These are phyloP conservation scores for Mustela lutreola DNA, from an alignment of 2,113 vertebrate species.

Conservation along the genomic window DNA sequence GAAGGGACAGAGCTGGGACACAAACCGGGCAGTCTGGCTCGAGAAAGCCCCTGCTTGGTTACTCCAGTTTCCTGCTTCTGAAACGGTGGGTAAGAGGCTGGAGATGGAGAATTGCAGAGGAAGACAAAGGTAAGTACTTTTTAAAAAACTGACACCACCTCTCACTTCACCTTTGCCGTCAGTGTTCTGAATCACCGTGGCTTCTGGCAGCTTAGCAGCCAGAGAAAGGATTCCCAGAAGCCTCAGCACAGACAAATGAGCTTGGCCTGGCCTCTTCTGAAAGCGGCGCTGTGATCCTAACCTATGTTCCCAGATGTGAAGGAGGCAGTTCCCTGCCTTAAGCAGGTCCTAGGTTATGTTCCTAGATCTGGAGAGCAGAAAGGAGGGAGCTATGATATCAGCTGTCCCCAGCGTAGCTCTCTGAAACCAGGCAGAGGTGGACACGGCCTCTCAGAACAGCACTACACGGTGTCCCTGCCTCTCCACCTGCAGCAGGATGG, in stretches of 20 bases:
- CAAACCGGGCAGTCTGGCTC: accelerated
- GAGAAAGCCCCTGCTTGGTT: not conserved
- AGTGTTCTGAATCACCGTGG: not conserved
- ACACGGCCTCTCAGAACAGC: not conserved
- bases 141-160: not conserved
- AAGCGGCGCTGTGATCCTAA: not conserved
- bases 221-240: not conserved
- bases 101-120: not conserved
- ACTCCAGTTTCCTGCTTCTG: not conserved
- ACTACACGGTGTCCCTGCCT: not conserved
- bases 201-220: not conserved
- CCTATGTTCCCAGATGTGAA: not conserved
- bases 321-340: too few species aligned
- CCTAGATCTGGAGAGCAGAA: not conserved
- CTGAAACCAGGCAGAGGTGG: not conserved
- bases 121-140: not conserved
- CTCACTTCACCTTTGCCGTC: not conserved
- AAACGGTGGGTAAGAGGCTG: not conserved
- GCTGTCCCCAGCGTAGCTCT: not conserved
- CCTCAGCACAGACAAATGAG: not conserved
- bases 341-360: not conserved
- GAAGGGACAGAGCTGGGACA: not conserved
- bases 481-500: not conserved
- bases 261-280: not conserved
- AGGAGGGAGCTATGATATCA: not conserved